Percentiles rank a stretch among this genome's conserved stretches.
Evolutionary conservation across 1,140 invertebrate genomes (phyloP).

Genomic region (Zaprionus davidi): DNA sequence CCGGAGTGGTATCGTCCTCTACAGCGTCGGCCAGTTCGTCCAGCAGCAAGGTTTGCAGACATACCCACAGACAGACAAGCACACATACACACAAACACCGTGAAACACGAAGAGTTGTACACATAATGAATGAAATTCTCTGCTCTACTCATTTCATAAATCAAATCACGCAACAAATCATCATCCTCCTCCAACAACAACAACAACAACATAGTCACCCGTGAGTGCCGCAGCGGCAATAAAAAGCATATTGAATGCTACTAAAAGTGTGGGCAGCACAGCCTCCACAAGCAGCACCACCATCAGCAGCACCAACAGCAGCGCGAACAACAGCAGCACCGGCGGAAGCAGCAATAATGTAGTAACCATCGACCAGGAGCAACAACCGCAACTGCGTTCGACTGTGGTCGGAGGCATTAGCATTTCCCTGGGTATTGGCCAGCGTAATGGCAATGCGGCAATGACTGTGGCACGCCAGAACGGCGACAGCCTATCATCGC

Average conservation of each 20-base stretch:
- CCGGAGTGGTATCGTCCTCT: constrained; percentile 36
- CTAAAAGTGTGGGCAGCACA: constrained; percentile 76
- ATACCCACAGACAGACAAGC: constrained; percentile 20
- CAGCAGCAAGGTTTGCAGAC: constrained; percentile 79
- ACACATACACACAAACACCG: constrained; percentile 25
- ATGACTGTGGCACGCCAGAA: constrained; percentile 39
- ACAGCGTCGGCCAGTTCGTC: constrained; percentile 47
- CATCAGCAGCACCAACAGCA: constrained; percentile 26
- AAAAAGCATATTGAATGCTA: constrained; percentile 81
- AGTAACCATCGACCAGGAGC: constrained; percentile 12
- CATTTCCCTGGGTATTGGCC: constrained; percentile 78
- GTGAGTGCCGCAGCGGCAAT: constrained; percentile 81
- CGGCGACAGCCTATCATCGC: constrained; percentile 50
- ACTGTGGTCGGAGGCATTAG: constrained; percentile 78
- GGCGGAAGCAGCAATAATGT: constrained; percentile 21
- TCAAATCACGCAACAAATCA: constrained; percentile 40
- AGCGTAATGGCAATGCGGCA: constrained; percentile 63
- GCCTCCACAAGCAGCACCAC: constrained; percentile 36
- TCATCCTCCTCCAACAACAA: constrained; percentile 27
- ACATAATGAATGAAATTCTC: constrained; percentile 49
- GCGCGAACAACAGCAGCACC: constrained; percentile 26
- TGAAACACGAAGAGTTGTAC: constrained; percentile 19
- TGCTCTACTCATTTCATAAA: constrained; percentile 55
- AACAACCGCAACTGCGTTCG: constrained; percentile 52
- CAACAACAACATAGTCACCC: constrained; percentile 68